Evolutionary conservation across 2,888 invertebrate genomes (phyloP), one percentile per base, ranked within the genome.

Genomic region (Suillia variegata): DNA sequence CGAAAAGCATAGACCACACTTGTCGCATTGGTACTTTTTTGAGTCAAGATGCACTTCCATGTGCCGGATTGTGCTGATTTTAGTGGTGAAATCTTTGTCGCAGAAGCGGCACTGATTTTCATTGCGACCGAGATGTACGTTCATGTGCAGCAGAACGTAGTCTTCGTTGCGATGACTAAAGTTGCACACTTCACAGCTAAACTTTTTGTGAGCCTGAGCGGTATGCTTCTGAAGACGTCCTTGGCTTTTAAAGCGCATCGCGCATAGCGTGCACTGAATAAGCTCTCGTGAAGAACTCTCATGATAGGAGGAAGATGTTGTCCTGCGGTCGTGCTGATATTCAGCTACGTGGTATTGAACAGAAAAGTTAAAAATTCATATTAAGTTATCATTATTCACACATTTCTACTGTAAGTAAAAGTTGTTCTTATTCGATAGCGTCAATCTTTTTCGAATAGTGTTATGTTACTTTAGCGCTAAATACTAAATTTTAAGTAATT

Each of bases 11-110:
- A 80, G 68, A 1, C 79, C 79, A 34, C 79, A 79, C 33, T 77
- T 80, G 26, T 79, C 79, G 31, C 79, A 79, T 22, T 80, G 80
- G 59, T 75, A 78, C 52, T 79, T 77, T 54, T 80, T 78, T 34
- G 77, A 78, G 21, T 80, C 70, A 69, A 75, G 78, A 50, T 79
- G 79, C 2, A 75, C 67, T 17, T 80, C 77, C 79, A 79, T 79
- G 50, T 79, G 79, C 0, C 80, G 71, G 31, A 80, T 66, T 0
- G 76, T 77, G 57, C 76, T 78, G 0, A 77, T 70, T 20, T 79
- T 77, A 2, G 73, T 73, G 0, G 74, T 74, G 58, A 74, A 79
- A 45, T 69, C 66, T 55, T 79, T 79, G 2, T 69, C 64, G 24
- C 79, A 79, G 59, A 74, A 79, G 6, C 77, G 75, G 15, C 79